phyloP scores from a whole-genome alignment of 2,888 invertebrate species.

The Alloplasta piceator region DNA sequence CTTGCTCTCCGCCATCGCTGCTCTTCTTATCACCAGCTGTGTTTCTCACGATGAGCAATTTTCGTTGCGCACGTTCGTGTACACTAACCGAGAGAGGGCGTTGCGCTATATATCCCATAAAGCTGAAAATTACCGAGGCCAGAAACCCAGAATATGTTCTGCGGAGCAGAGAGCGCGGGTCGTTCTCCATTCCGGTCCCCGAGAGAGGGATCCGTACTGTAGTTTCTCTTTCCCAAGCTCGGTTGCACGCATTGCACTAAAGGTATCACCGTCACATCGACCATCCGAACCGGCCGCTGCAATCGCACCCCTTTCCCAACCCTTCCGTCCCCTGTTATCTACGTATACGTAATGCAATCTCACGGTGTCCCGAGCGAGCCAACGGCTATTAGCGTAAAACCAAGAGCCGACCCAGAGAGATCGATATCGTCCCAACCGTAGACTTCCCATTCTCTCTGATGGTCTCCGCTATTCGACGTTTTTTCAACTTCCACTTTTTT shows the following conservation, averaged over 20 bases:
- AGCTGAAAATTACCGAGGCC: constrained; percentile 48
- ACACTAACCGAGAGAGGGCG: constrained; percentile 2
- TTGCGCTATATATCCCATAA: constrained; percentile 10
- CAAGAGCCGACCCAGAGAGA: constrained; percentile 65
- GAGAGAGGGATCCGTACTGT: constrained; percentile 26
- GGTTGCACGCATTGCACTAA: constrained; percentile 38
- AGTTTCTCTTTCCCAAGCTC: constrained; percentile 17
- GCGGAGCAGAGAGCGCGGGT: constrained; percentile 34
- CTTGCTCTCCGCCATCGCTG: constrained; percentile 4
- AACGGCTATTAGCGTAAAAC: constrained; percentile 74
- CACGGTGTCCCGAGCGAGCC: constrained; percentile 63
- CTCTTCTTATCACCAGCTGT: constrained; percentile 21
- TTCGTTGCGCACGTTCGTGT: constrained; percentile 13
- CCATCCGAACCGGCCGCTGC: constrained; percentile 46
- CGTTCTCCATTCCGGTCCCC: constrained; percentile 19
- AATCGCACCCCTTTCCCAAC: constrained; percentile 23
- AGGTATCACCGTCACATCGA: constrained; percentile 36
- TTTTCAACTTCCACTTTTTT: too few species aligned
- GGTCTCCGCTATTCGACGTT: too few species aligned
- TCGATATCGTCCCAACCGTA: constrained; percentile 69
- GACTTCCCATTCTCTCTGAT: neutral
- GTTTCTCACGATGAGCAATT: constrained; percentile 8
- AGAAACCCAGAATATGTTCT: constrained; percentile 41
- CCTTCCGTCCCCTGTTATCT: constrained; percentile 41
- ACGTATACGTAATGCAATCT: constrained; percentile 64